Evolutionary conservation across 2,113 vertebrate species (phyloP).

Genomic region (Myiagra hebetior): DNA sequence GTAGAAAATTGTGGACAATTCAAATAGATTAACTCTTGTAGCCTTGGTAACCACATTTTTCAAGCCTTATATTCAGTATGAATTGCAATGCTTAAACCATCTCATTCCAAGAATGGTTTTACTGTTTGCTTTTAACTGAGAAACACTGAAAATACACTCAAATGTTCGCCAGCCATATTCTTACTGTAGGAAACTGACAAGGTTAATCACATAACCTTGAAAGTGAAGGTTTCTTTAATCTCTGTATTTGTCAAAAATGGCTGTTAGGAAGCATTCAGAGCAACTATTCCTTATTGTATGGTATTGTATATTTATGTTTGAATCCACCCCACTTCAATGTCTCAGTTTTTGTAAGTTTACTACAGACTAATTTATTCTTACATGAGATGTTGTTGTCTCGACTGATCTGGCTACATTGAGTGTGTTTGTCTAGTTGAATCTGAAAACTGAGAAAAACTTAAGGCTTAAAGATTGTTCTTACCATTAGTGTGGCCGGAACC

Average conservation of each 20-base stretch:
- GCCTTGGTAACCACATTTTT: neutral
- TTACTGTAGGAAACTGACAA: neutral
- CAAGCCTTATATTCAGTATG: neutral
- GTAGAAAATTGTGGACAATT: neutral
- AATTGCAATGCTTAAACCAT: neutral
- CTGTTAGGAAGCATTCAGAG: neutral
- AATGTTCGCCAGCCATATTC: neutral
- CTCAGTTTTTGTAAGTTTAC: neutral
- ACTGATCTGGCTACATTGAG: neutral
- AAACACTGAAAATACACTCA: neutral
- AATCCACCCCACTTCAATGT: neutral
- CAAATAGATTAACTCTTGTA: neutral
- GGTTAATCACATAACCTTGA: neutral
- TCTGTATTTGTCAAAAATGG: neutral
- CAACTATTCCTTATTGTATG: neutral
- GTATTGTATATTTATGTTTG: neutral
- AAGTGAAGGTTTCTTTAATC: neutral
- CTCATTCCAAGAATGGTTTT: neutral
- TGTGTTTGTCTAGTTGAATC: neutral
- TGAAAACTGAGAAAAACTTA: neutral
- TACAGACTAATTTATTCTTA: neutral
- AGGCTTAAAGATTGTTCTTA: neutral
- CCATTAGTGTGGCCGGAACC: conserved; percentile 87
- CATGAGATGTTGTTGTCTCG: neutral
- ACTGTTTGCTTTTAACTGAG: neutral